Evolutionary conservation across 2,888 invertebrate species (phyloP).

Genomic region (Macrosiphum euphorbiae): DNA sequence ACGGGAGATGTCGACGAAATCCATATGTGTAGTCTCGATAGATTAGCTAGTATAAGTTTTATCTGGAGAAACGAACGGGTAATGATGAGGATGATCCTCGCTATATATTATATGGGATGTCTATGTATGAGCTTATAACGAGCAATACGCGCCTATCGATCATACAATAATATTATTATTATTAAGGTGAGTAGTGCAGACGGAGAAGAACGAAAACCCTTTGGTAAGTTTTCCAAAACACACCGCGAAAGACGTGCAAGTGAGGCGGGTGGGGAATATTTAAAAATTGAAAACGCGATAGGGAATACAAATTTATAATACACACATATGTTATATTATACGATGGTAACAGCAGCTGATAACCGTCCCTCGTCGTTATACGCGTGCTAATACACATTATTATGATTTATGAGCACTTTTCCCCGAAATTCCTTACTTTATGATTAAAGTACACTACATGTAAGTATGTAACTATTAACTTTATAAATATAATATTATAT

Average conservation of each 20-base stretch:
- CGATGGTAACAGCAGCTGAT: background rate
- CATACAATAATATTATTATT: background rate
- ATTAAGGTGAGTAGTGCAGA: background rate
- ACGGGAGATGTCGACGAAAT: background rate
- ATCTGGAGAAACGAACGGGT: background rate
- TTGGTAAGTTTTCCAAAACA: background rate
- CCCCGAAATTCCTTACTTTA: background rate
- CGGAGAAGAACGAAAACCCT: background rate
- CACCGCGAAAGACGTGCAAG: background rate
- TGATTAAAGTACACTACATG: background rate
- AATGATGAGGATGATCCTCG: background rate
- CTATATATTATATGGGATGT: too few relatives aligned
- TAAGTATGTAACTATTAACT: background rate
- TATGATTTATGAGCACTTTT: conserved; percentile 9
- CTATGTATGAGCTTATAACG: background rate
- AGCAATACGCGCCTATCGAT: background rate
- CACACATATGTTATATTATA: background rate
- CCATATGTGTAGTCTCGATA: background rate
- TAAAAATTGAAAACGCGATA: background rate
- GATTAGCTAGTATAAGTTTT: background rate
- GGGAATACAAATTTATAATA: background rate
- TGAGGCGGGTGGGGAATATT: background rate
- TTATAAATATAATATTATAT: background rate
- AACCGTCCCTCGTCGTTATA: background rate
- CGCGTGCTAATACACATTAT: background rate